phyloP scores from a whole-genome alignment of 2,113 vertebrate species.

The Neopipo cinnamomea region DNA sequence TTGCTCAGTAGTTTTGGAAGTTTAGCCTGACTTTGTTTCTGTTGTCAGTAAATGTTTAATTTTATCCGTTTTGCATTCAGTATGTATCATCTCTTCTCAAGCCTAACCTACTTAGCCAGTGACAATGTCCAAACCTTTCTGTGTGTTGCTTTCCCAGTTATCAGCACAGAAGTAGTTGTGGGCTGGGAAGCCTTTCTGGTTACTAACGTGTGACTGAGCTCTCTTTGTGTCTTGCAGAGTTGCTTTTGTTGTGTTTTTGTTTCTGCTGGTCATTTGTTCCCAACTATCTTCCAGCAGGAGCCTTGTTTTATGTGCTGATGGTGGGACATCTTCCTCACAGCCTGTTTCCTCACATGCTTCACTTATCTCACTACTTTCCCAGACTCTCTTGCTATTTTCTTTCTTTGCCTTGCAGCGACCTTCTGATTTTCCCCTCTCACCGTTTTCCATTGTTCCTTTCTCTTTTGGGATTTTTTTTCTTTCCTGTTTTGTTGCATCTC shows the following conservation, averaged over 20 bases:
- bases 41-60: background rate
- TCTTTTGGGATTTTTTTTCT: too few relatives aligned
- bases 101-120: background rate
- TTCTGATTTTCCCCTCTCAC: background rate
- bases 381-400: background rate
- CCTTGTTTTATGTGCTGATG: background rate
- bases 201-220: background rate
- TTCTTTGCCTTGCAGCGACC: background rate
- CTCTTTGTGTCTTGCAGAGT: background rate
- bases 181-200: background rate
- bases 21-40: background rate
- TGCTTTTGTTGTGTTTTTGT: background rate
- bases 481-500: background rate
- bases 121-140: background rate
- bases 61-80: background rate
- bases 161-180: background rate
- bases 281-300: background rate
- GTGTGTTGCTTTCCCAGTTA: background rate
- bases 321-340: background rate
- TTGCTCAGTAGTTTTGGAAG: background rate
- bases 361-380: background rate
- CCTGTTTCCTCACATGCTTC: background rate
- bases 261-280: background rate
- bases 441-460: background rate
- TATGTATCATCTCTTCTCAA: background rate